Conservation (phyloP, 2,797 vertebrate genomes). For the Anabas testudineus region DNA sequence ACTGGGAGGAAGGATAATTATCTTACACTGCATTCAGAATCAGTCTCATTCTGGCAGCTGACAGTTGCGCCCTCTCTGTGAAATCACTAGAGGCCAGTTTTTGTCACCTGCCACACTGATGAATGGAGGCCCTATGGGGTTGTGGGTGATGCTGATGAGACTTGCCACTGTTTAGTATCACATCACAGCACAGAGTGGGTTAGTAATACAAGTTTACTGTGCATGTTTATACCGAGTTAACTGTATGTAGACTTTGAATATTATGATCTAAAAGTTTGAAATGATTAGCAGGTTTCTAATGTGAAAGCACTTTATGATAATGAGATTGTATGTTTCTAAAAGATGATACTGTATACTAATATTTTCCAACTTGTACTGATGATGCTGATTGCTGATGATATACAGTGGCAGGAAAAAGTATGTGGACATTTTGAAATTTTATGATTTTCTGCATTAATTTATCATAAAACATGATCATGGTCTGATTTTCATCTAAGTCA, state of each 20-base stretch:
- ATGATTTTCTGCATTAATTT: too few species aligned
- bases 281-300: background rate
- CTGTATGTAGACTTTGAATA: too few species aligned
- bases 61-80: background rate
- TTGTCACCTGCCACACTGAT: conserved; percentile 14
- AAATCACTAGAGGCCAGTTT: background rate
- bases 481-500: too few species aligned
- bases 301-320: too few species aligned
- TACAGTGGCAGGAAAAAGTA: too few species aligned
- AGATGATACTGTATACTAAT: too few species aligned
- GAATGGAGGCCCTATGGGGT: background rate
- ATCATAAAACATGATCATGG: too few species aligned
- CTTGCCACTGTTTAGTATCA: conserved; percentile 5
- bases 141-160: conserved; percentile 21
- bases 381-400: too few species aligned
- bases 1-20: background rate
- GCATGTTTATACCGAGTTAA: background rate
- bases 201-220: conserved; percentile 1
- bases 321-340: too few species aligned
- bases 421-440: too few species aligned
- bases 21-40: background rate
- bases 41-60: conserved; percentile 8
- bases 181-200: background rate
- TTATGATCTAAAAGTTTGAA: background rate
- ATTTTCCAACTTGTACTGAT: too few species aligned